Percentiles rank a stretch among this genome's conserved stretches.
Evolutionary conservation across 2,888 invertebrate genomes (phyloP).

Genomic region (Spatulosminthurus flaviceps): DNA sequence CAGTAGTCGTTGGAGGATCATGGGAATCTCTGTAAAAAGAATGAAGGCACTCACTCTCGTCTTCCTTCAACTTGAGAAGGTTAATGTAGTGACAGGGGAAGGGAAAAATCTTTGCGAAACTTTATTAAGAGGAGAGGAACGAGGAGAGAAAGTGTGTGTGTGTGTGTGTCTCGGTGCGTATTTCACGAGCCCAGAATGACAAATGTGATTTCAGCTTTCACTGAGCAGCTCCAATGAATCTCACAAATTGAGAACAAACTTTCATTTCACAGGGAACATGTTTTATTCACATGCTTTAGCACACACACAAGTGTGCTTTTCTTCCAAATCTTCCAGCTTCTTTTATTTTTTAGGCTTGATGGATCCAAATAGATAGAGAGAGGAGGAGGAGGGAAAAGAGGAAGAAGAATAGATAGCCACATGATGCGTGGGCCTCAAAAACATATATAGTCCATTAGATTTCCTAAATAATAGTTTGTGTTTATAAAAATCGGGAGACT

Average conservation of each 20-base stretch:
- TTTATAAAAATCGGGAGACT: no score
- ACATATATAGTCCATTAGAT: no score
- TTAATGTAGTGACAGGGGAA: neutral
- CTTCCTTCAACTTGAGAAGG: neutral
- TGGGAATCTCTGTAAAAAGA: no score
- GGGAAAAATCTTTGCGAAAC: slow-evolving; percentile 19
- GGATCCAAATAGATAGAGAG: no score
- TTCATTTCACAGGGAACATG: slow-evolving; percentile 13
- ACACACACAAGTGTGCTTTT: neutral
- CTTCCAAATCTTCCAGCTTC: neutral
- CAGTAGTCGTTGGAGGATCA: no score
- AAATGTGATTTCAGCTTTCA: slow-evolving; percentile 34
- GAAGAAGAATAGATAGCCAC: no score
- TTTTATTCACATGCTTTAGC: slow-evolving; percentile 3
- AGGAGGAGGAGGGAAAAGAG: no score
- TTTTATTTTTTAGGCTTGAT: no score
- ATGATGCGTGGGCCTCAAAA: no score
- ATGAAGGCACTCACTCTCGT: neutral
- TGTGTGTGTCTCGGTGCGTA: no score
- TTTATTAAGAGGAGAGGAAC: slow-evolving; percentile 24
- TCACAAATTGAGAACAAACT: slow-evolving; percentile 25
- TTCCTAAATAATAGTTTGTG: no score
- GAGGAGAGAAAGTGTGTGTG: no score
- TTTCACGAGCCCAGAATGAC: slow-evolving; percentile 30
- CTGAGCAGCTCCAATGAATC: slow-evolving; percentile 20